Conservation (phyloP, 2,797 vertebrate species). For the Valencia hispanica region DNA sequence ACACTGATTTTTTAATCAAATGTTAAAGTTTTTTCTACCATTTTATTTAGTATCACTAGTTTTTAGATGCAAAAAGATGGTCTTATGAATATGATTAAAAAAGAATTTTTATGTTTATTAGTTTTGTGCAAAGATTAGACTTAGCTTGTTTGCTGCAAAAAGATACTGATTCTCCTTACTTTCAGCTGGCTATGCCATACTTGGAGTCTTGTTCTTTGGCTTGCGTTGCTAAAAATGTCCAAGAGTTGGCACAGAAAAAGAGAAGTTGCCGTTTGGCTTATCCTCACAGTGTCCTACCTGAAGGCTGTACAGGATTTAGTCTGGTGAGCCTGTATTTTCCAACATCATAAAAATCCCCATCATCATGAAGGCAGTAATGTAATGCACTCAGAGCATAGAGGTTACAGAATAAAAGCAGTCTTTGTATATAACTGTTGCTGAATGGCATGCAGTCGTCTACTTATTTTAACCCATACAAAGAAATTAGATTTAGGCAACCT, state of each 20-base stretch:
- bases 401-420: slow-evolving; percentile 44
- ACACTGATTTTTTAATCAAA: neutral
- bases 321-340: slow-evolving; percentile 48
- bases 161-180: slow-evolving; percentile 12
- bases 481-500: slow-evolving; percentile 57
- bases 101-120: neutral
- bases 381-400: slow-evolving; percentile 26
- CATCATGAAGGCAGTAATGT: slow-evolving; percentile 41
- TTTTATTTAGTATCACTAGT: neutral
- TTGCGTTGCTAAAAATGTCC: slow-evolving; percentile 41
- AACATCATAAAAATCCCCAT: slow-evolving; percentile 48
- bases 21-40: neutral
- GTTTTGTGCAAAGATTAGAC: neutral
- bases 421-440: slow-evolving; percentile 24
- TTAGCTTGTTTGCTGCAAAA: slow-evolving; percentile 2
- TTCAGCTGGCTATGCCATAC: slow-evolving; percentile 22
- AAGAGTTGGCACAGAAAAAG: slow-evolving; percentile 37
- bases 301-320: slow-evolving; percentile 44
- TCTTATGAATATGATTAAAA: neutral
- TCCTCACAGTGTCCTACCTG: slow-evolving; percentile 36
- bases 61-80: neutral
- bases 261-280: slow-evolving; percentile 37
- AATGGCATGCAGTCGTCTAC: slow-evolving; percentile 17
- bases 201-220: slow-evolving; percentile 28
- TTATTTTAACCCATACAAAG: slow-evolving; percentile 44